Evolutionary conservation across 2,113 vertebrate genomes (phyloP).

Genomic region (Spilogale gracilis): DNA sequence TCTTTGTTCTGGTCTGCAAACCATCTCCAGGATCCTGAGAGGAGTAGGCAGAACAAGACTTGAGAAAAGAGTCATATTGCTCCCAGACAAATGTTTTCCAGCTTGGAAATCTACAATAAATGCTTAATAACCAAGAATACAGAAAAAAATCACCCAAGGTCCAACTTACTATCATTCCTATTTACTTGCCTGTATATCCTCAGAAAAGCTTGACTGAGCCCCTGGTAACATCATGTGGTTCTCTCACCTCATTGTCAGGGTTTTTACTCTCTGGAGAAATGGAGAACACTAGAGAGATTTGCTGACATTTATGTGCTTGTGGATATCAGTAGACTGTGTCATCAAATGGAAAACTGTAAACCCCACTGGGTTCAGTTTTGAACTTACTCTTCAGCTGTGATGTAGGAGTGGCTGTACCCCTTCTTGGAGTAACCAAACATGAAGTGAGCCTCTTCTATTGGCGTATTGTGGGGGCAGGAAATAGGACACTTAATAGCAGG

Average conservation of each 20-base stretch:
- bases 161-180: background rate
- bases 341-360: background rate
- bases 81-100: background rate
- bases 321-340: background rate
- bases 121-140: background rate
- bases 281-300: background rate
- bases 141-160: background rate
- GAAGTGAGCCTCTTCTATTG: constrained; percentile 72
- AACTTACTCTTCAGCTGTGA: constrained; percentile 88
- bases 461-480: constrained; percentile 81
- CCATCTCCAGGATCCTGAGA: background rate
- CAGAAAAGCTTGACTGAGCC: background rate
- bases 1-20: background rate
- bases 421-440: constrained; percentile 67
- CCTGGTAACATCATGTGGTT: background rate
- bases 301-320: accelerated
- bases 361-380: constrained; percentile 38
- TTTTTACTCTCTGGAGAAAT: background rate
- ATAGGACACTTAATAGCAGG: constrained; percentile 69
- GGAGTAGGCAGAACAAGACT: background rate
- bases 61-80: background rate
- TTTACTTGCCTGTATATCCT: background rate
- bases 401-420: constrained; percentile 57
- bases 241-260: background rate
- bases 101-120: background rate